These are phyloP conservation scores for Rhabdomys pumilio DNA, from an alignment of 2,797 vertebrate genomes.

Conservation along the genomic window DNA sequence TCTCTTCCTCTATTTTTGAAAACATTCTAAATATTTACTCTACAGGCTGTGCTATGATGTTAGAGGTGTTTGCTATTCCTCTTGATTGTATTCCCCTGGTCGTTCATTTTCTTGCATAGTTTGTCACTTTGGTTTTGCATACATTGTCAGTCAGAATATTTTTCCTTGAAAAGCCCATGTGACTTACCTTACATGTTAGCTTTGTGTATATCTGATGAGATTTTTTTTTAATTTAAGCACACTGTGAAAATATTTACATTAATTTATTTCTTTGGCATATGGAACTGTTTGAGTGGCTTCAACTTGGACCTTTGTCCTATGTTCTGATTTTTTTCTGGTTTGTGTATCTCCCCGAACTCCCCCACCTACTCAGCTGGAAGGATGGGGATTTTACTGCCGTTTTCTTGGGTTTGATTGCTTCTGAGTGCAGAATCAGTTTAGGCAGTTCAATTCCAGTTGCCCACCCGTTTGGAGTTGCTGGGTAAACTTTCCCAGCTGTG, in stretches of 20 bases:
- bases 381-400: background rate
- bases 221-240: constrained; percentile 7
- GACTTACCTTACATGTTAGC: background rate
- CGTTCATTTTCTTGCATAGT: background rate
- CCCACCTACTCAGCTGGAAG: background rate
- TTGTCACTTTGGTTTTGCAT: background rate
- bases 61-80: background rate
- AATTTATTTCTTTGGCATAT: background rate
- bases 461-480: background rate
- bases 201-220: background rate
- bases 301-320: background rate
- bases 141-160: background rate
- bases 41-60: background rate
- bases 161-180: background rate
- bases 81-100: background rate
- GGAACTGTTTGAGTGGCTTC: background rate
- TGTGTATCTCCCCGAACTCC: background rate
- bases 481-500: background rate
- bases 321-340: constrained; percentile 13
- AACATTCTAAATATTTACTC: constrained; percentile 32
- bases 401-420: background rate
- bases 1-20: background rate
- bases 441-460: background rate
- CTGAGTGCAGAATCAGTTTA: constrained; percentile 18
- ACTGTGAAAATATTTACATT: background rate